Percentiles rank a stretch among this genome's conserved stretches.
phyloP scores from a whole-genome alignment of 2,797 vertebrate genomes.

The Mycteria americana region DNA sequence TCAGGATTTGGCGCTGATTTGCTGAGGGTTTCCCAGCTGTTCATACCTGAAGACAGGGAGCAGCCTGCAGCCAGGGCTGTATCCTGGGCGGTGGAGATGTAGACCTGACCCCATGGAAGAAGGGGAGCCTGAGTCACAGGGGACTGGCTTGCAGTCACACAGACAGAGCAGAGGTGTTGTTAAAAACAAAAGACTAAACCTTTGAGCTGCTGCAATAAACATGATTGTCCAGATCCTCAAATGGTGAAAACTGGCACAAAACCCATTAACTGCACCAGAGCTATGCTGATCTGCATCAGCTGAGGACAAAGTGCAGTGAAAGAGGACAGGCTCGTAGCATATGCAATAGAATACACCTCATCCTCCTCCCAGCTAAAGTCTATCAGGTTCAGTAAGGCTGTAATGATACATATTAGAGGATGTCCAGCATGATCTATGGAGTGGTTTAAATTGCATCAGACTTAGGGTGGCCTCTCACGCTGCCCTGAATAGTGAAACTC shows the following conservation, averaged over 20 bases:
- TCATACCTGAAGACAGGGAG: background rate
- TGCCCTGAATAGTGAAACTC: constrained; percentile 1
- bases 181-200: background rate
- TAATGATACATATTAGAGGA: background rate
- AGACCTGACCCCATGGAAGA: background rate
- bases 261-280: background rate
- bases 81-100: background rate
- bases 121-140: background rate
- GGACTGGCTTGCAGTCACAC: background rate
- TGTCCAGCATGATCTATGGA: constrained; percentile 51
- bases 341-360: background rate
- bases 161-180: background rate
- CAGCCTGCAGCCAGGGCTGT: background rate
- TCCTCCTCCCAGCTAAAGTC: background rate
- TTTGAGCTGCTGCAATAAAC: background rate
- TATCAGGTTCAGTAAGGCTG: background rate
- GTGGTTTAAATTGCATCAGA: constrained; percentile 49
- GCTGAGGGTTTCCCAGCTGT: background rate
- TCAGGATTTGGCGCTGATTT: background rate
- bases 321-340: background rate
- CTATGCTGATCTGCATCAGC: background rate
- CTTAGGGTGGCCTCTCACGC: constrained; percentile 11
- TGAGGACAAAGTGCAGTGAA: background rate
- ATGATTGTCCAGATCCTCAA: background rate
- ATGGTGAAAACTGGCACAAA: background rate